phyloP scores from a whole-genome alignment of 64 coral and sea anemone genomes.

The Montipora sp. region DNA sequence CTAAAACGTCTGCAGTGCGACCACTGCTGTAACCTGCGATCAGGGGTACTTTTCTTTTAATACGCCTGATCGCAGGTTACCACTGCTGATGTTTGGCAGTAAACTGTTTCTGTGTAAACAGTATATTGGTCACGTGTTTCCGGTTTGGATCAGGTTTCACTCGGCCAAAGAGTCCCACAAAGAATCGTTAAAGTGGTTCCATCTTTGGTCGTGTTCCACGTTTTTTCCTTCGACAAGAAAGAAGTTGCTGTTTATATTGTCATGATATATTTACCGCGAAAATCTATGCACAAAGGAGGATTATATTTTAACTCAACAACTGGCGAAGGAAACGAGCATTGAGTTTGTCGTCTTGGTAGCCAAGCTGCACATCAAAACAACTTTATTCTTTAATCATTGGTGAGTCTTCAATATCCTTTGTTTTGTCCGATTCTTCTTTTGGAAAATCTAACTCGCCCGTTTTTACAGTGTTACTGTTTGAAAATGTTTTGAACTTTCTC shows the following conservation, averaged over 20 bases:
- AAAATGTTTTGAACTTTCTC: neutral
- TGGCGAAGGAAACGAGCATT: neutral
- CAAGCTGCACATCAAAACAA: slow-evolving; percentile 24
- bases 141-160: neutral
- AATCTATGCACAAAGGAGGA: neutral
- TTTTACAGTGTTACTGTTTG: neutral
- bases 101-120: no score
- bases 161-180: neutral
- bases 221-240: neutral
- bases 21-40: no score
- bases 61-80: no score
- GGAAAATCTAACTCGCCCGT: neutral
- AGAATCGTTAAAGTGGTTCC: neutral
- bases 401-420: neutral
- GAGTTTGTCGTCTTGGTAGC: slow-evolving; percentile 17
- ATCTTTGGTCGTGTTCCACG: neutral
- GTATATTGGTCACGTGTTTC: slow-evolving; percentile 18
- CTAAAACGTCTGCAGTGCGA: no score
- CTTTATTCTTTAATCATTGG: neutral
- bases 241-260: neutral
- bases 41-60: no score
- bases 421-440: neutral
- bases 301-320: neutral
- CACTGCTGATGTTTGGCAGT: no score
- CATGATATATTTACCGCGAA: neutral